A percentile compares a stretch with the other conserved stretches of the same genome.
Conservation (phyloP, 2,888 invertebrate genomes). For the Drosophila merina region DNA sequence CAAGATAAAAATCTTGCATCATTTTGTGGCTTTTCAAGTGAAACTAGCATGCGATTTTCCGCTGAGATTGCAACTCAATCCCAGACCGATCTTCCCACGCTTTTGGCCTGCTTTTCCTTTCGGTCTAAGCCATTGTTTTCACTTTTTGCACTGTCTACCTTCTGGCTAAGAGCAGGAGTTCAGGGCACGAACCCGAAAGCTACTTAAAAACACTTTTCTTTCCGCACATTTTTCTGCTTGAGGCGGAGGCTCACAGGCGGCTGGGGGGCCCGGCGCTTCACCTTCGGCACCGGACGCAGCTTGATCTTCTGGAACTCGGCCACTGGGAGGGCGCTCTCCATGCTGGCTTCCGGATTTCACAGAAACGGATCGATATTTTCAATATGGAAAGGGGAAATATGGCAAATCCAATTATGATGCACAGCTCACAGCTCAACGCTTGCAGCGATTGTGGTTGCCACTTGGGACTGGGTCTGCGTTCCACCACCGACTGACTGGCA, state of each 20-base stretch:
- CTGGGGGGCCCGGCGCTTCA: slow-evolving; percentile 77
- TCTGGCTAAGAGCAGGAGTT: slow-evolving; percentile 9
- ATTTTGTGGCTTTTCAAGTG: background rate
- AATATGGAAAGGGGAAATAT: slow-evolving; percentile 43
- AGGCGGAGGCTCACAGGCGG: slow-evolving; percentile 67
- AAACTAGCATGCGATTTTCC: slow-evolving; percentile 8
- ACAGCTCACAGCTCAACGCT: slow-evolving; percentile 27
- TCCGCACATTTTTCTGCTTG: slow-evolving; percentile 61
- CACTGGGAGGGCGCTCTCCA: slow-evolving; percentile 61
- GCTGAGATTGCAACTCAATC: slow-evolving; percentile 5
- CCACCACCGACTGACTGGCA: slow-evolving; percentile 63
- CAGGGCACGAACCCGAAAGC: background rate
- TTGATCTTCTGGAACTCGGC: slow-evolving; percentile 81
- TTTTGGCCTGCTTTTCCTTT: slow-evolving; percentile 26
- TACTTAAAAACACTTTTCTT: slow-evolving; percentile 13
- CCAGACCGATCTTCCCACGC: slow-evolving; percentile 34
- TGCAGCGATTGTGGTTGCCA: slow-evolving; percentile 39
- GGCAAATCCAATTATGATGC: slow-evolving; percentile 74
- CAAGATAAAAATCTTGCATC: background rate
- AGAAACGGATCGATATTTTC: slow-evolving; percentile 54
- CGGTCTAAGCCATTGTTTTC: slow-evolving; percentile 19
- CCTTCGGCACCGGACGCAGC: slow-evolving; percentile 75
- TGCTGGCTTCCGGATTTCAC: slow-evolving; percentile 15
- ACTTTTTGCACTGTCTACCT: slow-evolving; percentile 13
- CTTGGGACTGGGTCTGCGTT: slow-evolving; percentile 64